phyloP scores from a whole-genome alignment of 2,113 vertebrate genomes.

The Saccopteryx leptura region DNA sequence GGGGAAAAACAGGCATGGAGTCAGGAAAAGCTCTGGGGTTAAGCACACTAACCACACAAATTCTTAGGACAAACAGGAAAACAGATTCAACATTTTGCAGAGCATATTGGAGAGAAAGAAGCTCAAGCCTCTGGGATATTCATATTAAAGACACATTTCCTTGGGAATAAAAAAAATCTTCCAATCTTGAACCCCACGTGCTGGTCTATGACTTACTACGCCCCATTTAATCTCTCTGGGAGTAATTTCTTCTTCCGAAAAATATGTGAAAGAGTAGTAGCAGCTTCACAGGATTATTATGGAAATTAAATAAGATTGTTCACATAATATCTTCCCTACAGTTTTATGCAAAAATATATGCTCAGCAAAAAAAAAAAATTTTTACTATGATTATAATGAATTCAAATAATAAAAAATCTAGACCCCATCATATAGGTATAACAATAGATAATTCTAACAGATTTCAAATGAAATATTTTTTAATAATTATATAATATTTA shows the following conservation, averaged over 20 bases:
- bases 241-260: constrained; percentile 24
- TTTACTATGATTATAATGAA: not conserved
- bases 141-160: not conserved
- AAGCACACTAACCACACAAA: not conserved
- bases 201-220: constrained; percentile 11
- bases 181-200: not conserved
- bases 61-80: not conserved
- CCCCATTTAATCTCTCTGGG: constrained; percentile 21
- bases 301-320: not conserved
- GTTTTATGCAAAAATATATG: not conserved
- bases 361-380: not conserved
- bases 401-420: not conserved
- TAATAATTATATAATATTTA: not conserved
- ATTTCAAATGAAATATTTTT: not conserved
- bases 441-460: not conserved
- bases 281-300: not conserved
- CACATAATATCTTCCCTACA: not conserved
- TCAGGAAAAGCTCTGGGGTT: constrained; percentile 22
- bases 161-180: not conserved
- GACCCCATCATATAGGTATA: not conserved
- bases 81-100: not conserved
- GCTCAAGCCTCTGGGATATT: not conserved
- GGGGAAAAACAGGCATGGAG: not conserved
- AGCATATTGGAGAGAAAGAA: not conserved
- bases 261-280: not conserved